These are phyloP conservation scores for Lingula anatina DNA, from an alignment of 2,888 invertebrate genomes.

Conservation along the genomic window DNA sequence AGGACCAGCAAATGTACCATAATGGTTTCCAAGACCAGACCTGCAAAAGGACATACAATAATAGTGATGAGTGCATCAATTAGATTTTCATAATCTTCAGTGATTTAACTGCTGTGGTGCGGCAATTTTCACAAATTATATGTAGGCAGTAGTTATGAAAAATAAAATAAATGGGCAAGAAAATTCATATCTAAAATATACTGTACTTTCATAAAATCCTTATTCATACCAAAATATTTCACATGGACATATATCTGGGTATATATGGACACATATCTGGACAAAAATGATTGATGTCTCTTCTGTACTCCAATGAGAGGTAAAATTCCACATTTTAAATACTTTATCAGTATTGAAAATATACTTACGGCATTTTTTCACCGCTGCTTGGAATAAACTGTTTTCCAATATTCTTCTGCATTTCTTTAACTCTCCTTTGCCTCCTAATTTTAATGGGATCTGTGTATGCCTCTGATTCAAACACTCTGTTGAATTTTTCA, in stretches of 20 bases:
- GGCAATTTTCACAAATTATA: too few relatives aligned
- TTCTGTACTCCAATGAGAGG: not conserved
- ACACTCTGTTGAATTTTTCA: constrained; percentile 41
- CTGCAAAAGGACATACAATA: constrained; percentile 11
- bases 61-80: too few relatives aligned
- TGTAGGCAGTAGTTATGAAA: too few relatives aligned
- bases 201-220: too few relatives aligned
- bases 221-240: too few relatives aligned
- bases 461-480: constrained; percentile 48
- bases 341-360: not conserved
- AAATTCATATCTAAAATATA: too few relatives aligned
- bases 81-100: too few relatives aligned
- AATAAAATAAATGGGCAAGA: too few relatives aligned
- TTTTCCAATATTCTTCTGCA: constrained; percentile 47
- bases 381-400: constrained; percentile 50
- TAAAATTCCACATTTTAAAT: not conserved
- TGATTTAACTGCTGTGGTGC: too few relatives aligned
- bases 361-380: constrained; percentile 43
- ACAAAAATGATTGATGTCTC: too few relatives aligned
- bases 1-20: constrained; percentile 47
- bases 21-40: constrained; percentile 44
- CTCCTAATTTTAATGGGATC: constrained; percentile 48
- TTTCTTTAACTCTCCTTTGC: constrained; percentile 36
- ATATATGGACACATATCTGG: too few relatives aligned
- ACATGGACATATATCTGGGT: too few relatives aligned